These are phyloP conservation scores for Tetranychus cinnabarinus DNA, from an alignment of 1,140 invertebrate species.

Conservation along the genomic window DNA sequence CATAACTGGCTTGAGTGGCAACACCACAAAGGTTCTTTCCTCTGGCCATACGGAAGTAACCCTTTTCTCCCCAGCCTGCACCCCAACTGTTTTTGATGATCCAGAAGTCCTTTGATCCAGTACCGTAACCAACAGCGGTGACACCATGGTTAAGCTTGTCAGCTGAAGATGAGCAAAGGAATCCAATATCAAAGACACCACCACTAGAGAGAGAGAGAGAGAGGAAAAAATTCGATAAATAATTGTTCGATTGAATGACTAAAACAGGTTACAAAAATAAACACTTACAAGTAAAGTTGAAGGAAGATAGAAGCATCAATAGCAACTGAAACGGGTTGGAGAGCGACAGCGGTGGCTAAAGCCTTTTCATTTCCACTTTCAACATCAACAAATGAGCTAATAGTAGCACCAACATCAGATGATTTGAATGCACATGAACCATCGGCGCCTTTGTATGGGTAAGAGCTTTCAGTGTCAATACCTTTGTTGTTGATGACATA, in stretches of 20 bases:
- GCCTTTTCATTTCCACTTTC: slow-evolving; percentile 37
- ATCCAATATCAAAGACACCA: slow-evolving; percentile 32
- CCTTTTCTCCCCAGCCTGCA: slow-evolving; percentile 11
- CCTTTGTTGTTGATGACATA: slow-evolving; percentile 15
- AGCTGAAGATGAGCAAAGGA: slow-evolving; percentile 30
- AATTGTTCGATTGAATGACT: slow-evolving; percentile 30
- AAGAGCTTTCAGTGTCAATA: slow-evolving; percentile 26
- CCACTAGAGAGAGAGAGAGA: slow-evolving; percentile 20
- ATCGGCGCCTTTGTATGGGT: slow-evolving; percentile 23
- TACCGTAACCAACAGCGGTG: slow-evolving; percentile 55
- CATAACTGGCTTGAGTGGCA: slow-evolving; percentile 20
- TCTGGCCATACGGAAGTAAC: slow-evolving; percentile 22
- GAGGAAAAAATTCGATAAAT: slow-evolving; percentile 18
- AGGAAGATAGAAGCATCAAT: slow-evolving; percentile 74
- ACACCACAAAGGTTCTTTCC: slow-evolving; percentile 21
- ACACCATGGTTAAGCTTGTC: slow-evolving; percentile 62
- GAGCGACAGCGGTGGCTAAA: slow-evolving; percentile 52
- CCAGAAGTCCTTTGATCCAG: slow-evolving; percentile 28
- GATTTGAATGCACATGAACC: slow-evolving; percentile 38
- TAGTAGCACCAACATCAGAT: slow-evolving; percentile 45
- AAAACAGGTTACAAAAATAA: slow-evolving; percentile 32
- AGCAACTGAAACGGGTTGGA: slow-evolving; percentile 52
- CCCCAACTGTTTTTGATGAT: slow-evolving; percentile 47
- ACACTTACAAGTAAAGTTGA: slow-evolving; percentile 40
- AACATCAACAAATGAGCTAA: slow-evolving; percentile 60